Base-by-base conservation (phyloP, 2,113 vertebrate species). In the Syngnathus typhle region DNA sequence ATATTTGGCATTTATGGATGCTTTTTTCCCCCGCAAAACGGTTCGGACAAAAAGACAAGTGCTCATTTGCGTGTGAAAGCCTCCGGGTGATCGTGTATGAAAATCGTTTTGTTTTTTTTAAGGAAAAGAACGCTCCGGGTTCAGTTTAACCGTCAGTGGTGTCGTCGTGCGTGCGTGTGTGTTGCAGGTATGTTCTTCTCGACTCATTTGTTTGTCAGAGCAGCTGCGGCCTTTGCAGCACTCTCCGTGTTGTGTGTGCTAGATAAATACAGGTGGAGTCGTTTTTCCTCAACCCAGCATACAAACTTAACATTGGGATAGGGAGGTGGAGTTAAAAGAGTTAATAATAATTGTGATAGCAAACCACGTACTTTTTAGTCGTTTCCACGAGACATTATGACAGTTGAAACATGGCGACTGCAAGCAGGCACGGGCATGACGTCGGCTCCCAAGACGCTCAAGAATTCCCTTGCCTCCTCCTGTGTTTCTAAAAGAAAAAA, bases 231-330 rank as follows among this genome's bases (percentile, higher is more conserved):
- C 49, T 79, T 67, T 71, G 51, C 70, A 62, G 62, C 52, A 65
- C 66, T 54, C 58, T 73, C 16, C 75, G 6, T 56, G 37, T 67
- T 43, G n/a, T 68, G 10, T 80, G 67, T 64, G 67, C 81, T 82
- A 76, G 75, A 89, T 87, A 88, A 89, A 89, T 89, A 89, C 84
- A 88, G 87, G 88, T 85, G 84, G 86, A 70, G 87, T 85, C 65
- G 68, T 72, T 81, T 84, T 82, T 65, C 16, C 8, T 79, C 19
- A 23, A 23, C 27, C 69, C 52, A 51, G 62, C 74, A 84, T 63
- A 70, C 54, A 76, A 61, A 69, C 43, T 64, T 41, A 56, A 36
- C 60, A 51, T 71, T 65, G 64, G 56, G 52, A 65, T 32, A 2
- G 16, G 58, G 32, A 54, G n/a, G 37, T 18, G 16, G 8, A 37